These are phyloP conservation scores for Pseudomyrmex cubaensis DNA, from an alignment of 1,140 invertebrate genomes.

Conservation along the genomic window DNA sequence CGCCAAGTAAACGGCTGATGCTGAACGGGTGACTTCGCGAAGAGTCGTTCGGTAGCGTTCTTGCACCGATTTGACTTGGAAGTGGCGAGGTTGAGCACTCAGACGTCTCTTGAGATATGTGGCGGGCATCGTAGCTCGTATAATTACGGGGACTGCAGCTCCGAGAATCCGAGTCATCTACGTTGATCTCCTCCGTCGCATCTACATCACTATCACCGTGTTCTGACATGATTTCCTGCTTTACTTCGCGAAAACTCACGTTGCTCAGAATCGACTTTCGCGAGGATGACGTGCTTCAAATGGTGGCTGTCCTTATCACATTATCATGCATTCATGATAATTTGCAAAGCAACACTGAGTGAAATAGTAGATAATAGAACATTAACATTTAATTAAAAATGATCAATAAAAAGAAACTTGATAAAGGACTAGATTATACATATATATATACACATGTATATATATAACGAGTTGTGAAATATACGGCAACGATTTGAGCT, in stretches of 20 bases:
- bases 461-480: background rate
- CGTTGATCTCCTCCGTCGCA: constrained; percentile 83
- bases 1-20: constrained; percentile 85
- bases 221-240: constrained; percentile 79
- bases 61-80: constrained; percentile 73
- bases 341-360: constrained; percentile 6
- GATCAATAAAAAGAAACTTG: background rate
- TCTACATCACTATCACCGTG: constrained; percentile 81
- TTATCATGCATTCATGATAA: background rate
- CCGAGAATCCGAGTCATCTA: constrained; percentile 82
- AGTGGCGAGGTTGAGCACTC: constrained; percentile 80
- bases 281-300: constrained; percentile 1
- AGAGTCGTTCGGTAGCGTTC: constrained; percentile 75
- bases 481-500: background rate
- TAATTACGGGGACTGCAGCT: constrained; percentile 81
- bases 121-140: constrained; percentile 49
- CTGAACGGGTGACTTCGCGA: constrained; percentile 85
- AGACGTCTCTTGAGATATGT: constrained; percentile 70
- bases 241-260: constrained; percentile 18
- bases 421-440: constrained; percentile 5
- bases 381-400: too few relatives aligned
- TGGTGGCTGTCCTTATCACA: constrained; percentile 9
- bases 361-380: background rate
- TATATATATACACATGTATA: too few relatives aligned
- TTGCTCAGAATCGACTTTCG: background rate